phyloP scores from a whole-genome alignment of 2,113 vertebrate genomes.

The Sturnus vulgaris region DNA sequence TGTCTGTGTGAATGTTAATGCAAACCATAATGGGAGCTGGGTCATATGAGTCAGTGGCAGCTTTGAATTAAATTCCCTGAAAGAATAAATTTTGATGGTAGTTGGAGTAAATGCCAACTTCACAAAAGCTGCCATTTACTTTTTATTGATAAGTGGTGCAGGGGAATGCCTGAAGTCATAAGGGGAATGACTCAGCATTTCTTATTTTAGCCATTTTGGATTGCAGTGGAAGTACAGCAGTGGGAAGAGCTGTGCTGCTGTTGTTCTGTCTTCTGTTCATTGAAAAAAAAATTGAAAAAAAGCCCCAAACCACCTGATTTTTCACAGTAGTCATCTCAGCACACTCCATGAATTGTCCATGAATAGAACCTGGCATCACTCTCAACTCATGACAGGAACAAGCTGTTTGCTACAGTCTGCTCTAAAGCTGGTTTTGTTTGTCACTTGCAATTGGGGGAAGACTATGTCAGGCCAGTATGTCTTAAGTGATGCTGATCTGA shows the following conservation, averaged over 20 bases:
- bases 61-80: neutral
- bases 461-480: neutral
- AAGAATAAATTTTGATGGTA: neutral
- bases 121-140: neutral
- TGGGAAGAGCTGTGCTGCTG: neutral
- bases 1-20: neutral
- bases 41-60: neutral
- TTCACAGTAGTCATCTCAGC: neutral
- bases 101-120: neutral
- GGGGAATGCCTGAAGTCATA: neutral
- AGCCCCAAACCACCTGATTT: neutral
- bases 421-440: neutral
- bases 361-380: neutral
- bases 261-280: neutral
- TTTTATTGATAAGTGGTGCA: neutral
- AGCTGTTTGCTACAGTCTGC: neutral
- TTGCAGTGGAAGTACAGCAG: neutral
- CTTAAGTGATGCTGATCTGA: neutral
- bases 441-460: neutral
- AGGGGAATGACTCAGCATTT: neutral
- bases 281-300: neutral
- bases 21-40: neutral
- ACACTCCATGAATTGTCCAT: neutral
- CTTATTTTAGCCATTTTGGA: neutral
- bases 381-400: neutral